Percentiles rank a stretch among this genome's conserved stretches.
phyloP scores from a whole-genome alignment of 1,140 invertebrate genomes.

The Drosophila nigrodunni region DNA sequence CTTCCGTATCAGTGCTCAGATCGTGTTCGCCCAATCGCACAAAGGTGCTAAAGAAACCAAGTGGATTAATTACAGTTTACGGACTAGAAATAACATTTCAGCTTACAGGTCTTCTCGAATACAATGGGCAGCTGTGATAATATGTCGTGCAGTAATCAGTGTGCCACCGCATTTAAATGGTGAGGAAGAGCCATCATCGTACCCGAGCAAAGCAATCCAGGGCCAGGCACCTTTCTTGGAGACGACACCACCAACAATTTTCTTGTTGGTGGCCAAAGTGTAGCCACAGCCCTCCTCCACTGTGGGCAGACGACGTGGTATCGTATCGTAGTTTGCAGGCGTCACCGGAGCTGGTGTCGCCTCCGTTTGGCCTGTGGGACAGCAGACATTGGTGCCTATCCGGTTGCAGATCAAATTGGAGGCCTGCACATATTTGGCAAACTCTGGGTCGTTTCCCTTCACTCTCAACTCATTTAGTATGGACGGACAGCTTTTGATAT shows the following conservation, averaged over 20 bases:
- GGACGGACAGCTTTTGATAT: constrained; percentile 58
- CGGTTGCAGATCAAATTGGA: constrained; percentile 66
- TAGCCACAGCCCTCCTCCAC: constrained; percentile 82
- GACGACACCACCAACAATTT: constrained; percentile 84
- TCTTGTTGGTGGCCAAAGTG: constrained; percentile 66
- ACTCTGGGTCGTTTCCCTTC: constrained; percentile 55
- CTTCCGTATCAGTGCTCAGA: constrained; percentile 66
- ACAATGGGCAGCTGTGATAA: constrained; percentile 81
- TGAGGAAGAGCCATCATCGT: constrained; percentile 62
- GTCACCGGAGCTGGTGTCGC: constrained; percentile 10
- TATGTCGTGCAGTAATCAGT: constrained; percentile 76
- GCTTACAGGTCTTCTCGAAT: constrained; percentile 70
- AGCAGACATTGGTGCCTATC: constrained; percentile 59
- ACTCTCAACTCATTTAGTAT: constrained; percentile 54
- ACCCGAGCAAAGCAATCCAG: constrained; percentile 78
- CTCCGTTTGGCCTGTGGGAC: constrained; percentile 52
- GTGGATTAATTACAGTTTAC: background rate
- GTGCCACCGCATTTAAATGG: constrained; percentile 82
- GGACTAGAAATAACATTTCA: too few relatives aligned
- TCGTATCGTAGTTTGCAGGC: constrained; percentile 32
- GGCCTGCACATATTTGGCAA: constrained; percentile 58
- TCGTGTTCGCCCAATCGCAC: constrained; percentile 83
- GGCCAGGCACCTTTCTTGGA: constrained; percentile 81
- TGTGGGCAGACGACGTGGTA: constrained; percentile 64
- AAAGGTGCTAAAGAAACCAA: constrained; percentile 44